Conservation (phyloP, 2,888 invertebrate species). For the Diarsia rubi region DNA sequence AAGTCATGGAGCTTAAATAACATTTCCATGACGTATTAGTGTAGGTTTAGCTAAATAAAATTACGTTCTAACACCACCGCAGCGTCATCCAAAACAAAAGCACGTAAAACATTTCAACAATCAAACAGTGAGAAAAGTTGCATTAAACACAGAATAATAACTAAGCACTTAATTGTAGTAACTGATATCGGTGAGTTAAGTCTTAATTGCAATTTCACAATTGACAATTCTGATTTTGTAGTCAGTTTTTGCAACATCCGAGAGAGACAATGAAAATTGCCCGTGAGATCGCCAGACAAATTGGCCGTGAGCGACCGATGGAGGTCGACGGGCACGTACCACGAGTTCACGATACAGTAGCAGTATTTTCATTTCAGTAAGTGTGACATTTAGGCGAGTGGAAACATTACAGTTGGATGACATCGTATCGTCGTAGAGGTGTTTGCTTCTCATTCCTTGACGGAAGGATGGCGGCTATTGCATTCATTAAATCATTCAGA, state of each 20-base stretch:
- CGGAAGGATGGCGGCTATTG: conserved; percentile 57
- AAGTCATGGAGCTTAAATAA: conserved; percentile 64
- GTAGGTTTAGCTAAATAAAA: neutral
- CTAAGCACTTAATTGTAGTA: conserved; percentile 52
- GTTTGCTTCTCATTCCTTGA: conserved; percentile 56
- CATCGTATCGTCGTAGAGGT: conserved; percentile 56
- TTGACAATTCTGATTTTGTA: conserved; percentile 73
- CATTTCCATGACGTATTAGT: conserved; percentile 41
- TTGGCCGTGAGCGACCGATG: conserved; percentile 81
- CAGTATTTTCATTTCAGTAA: conserved; percentile 40
- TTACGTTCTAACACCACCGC: conserved; percentile 1
- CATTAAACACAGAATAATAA: conserved; percentile 37
- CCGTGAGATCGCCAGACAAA: conserved; percentile 80
- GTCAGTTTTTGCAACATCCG: conserved; percentile 77
- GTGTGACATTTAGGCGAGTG: conserved; percentile 28
- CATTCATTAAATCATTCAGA: conserved; percentile 63
- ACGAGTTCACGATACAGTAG: conserved; percentile 48
- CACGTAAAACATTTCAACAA: conserved; percentile 29
- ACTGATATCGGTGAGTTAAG: conserved; percentile 59
- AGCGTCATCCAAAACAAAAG: conserved; percentile 28
- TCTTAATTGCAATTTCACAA: conserved; percentile 74
- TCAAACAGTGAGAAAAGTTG: conserved; percentile 47
- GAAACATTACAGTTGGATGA: conserved; percentile 26
- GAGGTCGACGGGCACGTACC: conserved; percentile 79
- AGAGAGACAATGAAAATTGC: conserved; percentile 78